Percentiles rank a stretch among this genome's conserved stretches.
phyloP scores from a whole-genome alignment of 2,888 invertebrate genomes.

The Volucella inflata region DNA sequence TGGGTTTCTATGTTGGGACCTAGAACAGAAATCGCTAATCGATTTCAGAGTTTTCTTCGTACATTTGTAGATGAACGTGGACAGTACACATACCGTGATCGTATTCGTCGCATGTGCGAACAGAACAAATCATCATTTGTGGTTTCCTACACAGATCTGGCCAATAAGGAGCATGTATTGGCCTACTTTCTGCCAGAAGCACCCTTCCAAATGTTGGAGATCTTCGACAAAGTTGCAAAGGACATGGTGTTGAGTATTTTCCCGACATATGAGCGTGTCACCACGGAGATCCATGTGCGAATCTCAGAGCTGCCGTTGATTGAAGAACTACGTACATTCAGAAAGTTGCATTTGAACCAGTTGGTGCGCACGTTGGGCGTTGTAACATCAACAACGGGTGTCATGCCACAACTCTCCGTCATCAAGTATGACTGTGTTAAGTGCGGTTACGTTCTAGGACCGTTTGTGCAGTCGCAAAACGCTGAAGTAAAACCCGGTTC shows the following conservation, averaged over 20 bases:
- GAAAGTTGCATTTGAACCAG: conserved; percentile 95
- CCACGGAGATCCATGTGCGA: conserved; percentile 96
- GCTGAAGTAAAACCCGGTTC: conserved; percentile 97
- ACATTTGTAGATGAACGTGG: conserved; percentile 95
- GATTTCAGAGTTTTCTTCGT: conserved; percentile 95
- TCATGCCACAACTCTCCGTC: conserved; percentile 96
- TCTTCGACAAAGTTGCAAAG: conserved; percentile 97
- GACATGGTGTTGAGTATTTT: conserved; percentile 96
- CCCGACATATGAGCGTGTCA: conserved; percentile 97
- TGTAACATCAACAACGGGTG: conserved; percentile 97
- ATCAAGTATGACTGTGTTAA: conserved; percentile 99
- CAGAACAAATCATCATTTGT: conserved; percentile 94
- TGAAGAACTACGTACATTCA: conserved; percentile 97
- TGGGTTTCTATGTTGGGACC: conserved; percentile 99
- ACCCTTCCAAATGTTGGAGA: conserved; percentile 97
- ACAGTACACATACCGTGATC: conserved; percentile 94
- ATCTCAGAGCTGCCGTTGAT: conserved; percentile 97
- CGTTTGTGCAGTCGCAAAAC: conserved; percentile 96
- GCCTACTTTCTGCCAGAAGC: conserved; percentile 99
- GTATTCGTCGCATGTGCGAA: conserved; percentile 97
- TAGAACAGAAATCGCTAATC: conserved; percentile 96
- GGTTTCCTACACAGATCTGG: conserved; percentile 96
- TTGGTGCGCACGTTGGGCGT: conserved; percentile 97
- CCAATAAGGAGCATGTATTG: conserved; percentile 94
- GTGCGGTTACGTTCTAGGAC: conserved; percentile 97